Conservation (phyloP, 2,113 vertebrate genomes). For the Dinomys branickii region DNA sequence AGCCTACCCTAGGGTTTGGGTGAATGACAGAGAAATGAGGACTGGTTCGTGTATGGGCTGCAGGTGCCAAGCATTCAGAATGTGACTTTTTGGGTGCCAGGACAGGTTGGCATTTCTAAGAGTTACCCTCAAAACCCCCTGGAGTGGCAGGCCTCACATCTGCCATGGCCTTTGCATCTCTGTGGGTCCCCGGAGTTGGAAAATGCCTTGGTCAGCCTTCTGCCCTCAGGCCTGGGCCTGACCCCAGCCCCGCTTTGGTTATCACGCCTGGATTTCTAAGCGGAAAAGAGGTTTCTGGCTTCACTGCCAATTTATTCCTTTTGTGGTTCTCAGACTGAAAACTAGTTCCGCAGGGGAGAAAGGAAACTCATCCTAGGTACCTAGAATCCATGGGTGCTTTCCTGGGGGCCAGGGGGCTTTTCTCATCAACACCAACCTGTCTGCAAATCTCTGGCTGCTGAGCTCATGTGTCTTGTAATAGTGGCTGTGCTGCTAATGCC, state of each 20-base stretch:
- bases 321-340: constrained; percentile 69
- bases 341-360: constrained; percentile 74
- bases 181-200: background rate
- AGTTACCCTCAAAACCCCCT: background rate
- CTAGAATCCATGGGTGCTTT: constrained; percentile 68
- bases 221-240: background rate
- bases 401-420: constrained; percentile 70
- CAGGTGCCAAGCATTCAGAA: background rate
- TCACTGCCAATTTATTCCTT: constrained; percentile 67
- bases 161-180: background rate
- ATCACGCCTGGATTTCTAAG: constrained; percentile 63
- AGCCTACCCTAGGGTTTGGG: background rate
- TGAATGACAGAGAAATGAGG: background rate
- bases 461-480: constrained; percentile 58
- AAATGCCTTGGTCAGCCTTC: constrained; percentile 13
- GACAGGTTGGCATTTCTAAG: background rate
- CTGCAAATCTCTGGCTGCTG: constrained; percentile 67
- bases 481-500: constrained; percentile 27
- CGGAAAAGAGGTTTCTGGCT: constrained; percentile 73
- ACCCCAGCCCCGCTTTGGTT: constrained; percentile 50
- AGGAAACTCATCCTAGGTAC: constrained; percentile 62
- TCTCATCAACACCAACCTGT: constrained; percentile 80
- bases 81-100: background rate
- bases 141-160: background rate
- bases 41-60: background rate